Evolutionary conservation across 2,888 invertebrate species (phyloP), one percentile per base, ranked within the genome.

Genomic region (Yponomeuta cagnagella): DNA sequence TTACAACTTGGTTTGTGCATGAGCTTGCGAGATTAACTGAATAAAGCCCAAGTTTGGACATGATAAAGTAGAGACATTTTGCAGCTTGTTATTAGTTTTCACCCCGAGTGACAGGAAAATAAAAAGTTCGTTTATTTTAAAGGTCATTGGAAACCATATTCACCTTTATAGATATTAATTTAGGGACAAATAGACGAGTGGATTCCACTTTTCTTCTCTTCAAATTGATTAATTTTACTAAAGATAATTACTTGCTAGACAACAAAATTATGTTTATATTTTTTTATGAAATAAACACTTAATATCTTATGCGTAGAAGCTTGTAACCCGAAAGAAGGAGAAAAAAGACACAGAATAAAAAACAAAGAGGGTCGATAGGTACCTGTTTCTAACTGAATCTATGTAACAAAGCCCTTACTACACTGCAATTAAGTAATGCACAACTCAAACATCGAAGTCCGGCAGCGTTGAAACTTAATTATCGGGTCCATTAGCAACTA

Each of bases 1-100:
- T 88, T 81, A 82, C 79, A 89, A 88, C 86, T 89, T 85, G 73
- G 81, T 89, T 88, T 87, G 80, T 85, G 84, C 82, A 82, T 79
- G 78, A 77, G 78, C 81, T 82, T 73, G 73, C 70, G 72, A 71
- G 64, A 71, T 74, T 70, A 74, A 52, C 10, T 52, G 12, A 4
- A 52, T 8, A 8, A 2, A 43, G 43, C 5, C 43, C 43, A 43
- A 0, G 8, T 43, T 8, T 43, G 8, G 43, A 43, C 43, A 43
- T 8, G 6, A 8, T 43, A 6, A 43, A 43, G 8, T 43, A 43
- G 43, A 43, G 43, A 43, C 43, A 43, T 1, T 8, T 43, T n/a
- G 23, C 15, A 43, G 43, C 8, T 43, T n/a, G 23, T 15, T 63
- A 33, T 33, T 4, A 33, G 33, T 33, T 33, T 33, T 33, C 33